phyloP scores from a whole-genome alignment of 2,113 vertebrate genomes.

The Alosa alosa region DNA sequence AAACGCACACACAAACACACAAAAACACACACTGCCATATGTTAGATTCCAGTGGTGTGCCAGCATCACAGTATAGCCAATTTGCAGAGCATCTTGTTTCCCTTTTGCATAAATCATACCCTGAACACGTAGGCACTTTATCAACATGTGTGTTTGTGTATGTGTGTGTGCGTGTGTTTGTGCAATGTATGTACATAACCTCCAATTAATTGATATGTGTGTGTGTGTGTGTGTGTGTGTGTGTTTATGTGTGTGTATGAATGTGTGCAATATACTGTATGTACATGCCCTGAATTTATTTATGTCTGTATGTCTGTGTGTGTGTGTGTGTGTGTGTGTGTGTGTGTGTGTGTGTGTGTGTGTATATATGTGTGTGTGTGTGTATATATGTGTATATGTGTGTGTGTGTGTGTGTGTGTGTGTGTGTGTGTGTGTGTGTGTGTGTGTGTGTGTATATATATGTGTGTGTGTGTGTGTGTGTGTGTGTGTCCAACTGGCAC shows the following conservation, averaged over 20 bases:
- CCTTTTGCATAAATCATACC: constrained; percentile 49
- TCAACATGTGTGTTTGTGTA: constrained; percentile 14
- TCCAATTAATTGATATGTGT: background rate
- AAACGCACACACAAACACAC: no score
- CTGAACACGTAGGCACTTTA: constrained; percentile 33
- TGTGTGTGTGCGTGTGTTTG: background rate
- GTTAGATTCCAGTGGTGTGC: no score
- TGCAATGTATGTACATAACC: background rate
- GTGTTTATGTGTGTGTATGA: no score
- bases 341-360: background rate
- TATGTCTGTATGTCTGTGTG: no score
- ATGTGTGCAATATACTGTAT: background rate
- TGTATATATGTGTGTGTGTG: background rate
- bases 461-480: background rate
- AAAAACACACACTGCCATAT: no score
- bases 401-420: background rate
- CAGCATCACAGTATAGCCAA: constrained; percentile 3
- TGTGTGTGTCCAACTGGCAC: constrained; percentile 37
- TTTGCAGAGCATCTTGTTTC: constrained; percentile 48
- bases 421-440: background rate
- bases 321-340: background rate
- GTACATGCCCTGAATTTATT: no score
- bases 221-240: constrained; percentile 1
- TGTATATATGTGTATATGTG: background rate
- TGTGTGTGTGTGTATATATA: background rate